Evolutionary conservation across 2,888 invertebrate genomes (phyloP).

Genomic region (Nemotelus pantherinus): DNA sequence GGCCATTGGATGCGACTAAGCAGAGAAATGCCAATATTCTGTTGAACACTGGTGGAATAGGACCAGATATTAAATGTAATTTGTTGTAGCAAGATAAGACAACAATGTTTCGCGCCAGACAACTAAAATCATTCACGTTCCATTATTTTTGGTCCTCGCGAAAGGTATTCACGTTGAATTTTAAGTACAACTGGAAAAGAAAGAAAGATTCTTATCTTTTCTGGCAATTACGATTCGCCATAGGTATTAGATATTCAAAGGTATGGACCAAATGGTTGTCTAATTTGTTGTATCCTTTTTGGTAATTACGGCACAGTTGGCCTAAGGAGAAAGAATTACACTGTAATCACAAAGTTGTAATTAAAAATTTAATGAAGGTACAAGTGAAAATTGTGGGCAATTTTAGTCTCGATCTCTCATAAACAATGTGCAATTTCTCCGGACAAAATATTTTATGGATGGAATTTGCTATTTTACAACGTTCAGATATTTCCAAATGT

Average conservation of each 20-base stretch:
- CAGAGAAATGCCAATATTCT: no score
- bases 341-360: conserved; percentile 3
- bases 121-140: conserved; percentile 45
- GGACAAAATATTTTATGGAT: no score
- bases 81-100: not conserved
- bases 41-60: no score
- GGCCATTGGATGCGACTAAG: not conserved
- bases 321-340: not conserved
- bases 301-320: not conserved
- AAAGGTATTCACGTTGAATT: conserved; percentile 42
- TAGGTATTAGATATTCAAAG: not conserved
- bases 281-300: conserved; percentile 12
- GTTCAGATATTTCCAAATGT: no score
- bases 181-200: conserved; percentile 33
- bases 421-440: no score
- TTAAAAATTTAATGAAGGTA: conserved; percentile 1
- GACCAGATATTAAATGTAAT: conserved; percentile 7
- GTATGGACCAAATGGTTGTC: not conserved
- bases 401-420: no score
- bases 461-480: no score
- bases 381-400: no score
- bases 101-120: conserved; percentile 6
- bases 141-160: conserved; percentile 20
- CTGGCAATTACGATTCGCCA: conserved; percentile 41
- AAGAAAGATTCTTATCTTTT: conserved; percentile 38